Evolutionary conservation across 1,140 invertebrate genomes (phyloP).

Genomic region (Nasonia longicornis): DNA sequence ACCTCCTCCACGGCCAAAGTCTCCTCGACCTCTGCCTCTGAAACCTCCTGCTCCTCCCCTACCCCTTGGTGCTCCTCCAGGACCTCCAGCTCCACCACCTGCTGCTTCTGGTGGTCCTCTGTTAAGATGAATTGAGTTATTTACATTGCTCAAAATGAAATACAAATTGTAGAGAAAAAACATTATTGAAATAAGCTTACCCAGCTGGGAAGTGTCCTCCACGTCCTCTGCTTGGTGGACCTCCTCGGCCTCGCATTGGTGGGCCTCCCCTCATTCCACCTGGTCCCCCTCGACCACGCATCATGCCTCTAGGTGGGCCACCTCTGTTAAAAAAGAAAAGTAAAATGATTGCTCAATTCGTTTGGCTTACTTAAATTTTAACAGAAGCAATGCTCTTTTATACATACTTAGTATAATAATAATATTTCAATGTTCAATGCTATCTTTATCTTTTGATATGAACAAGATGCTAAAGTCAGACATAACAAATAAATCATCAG

Average conservation of each 20-base stretch:
- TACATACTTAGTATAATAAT: too few relatives aligned
- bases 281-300: conserved; percentile 59
- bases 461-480: too few relatives aligned
- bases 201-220: conserved; percentile 65
- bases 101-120: conserved; percentile 63
- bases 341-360: background rate
- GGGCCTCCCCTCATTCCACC: conserved; percentile 63
- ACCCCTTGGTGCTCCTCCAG: conserved; percentile 45
- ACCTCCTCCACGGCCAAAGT: conserved; percentile 59
- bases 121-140: conserved; percentile 27
- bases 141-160: background rate
- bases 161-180: background rate
- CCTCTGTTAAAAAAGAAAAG: conserved; percentile 54
- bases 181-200: conserved; percentile 48
- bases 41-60: conserved; percentile 51
- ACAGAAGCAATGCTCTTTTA: background rate
- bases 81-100: conserved; percentile 56
- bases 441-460: too few relatives aligned
- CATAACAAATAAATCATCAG: too few relatives aligned
- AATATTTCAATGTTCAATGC: too few relatives aligned
- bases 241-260: conserved; percentile 64
- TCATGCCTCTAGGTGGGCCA: conserved; percentile 63
- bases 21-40: conserved; percentile 57
- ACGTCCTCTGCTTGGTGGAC: conserved; percentile 61
- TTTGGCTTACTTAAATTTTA: background rate